Percentiles rank a stretch among this genome's conserved stretches.
These are phyloP conservation scores for Hartigia nigra DNA, from an alignment of 2,888 invertebrate species.

Conservation along the genomic window DNA sequence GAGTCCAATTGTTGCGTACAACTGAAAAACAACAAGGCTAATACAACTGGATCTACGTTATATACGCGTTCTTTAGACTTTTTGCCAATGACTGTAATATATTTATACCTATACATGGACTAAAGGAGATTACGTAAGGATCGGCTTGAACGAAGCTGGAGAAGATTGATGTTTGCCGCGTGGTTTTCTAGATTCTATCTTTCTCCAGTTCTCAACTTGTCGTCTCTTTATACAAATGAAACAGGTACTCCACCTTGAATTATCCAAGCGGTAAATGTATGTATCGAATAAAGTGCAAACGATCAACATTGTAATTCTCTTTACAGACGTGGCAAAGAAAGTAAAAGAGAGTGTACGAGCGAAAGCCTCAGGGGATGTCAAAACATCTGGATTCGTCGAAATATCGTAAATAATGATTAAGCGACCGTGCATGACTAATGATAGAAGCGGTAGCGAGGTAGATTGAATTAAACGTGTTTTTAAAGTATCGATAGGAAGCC, in stretches of 20 bases:
- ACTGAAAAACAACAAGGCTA: conserved; percentile 8
- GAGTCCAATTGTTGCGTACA: conserved; percentile 26
- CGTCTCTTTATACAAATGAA: not conserved
- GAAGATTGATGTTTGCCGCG: not conserved
- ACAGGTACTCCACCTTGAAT: not conserved
- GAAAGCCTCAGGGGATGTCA: not conserved
- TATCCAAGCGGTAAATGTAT: not conserved
- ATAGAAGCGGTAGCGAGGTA: not conserved
- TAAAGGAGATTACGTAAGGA: not conserved
- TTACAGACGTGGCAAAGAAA: not conserved
- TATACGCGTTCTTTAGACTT: not conserved
- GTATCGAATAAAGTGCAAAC: not conserved
- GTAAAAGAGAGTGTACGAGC: not conserved
- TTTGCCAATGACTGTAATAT: not conserved
- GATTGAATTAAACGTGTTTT: not conserved
- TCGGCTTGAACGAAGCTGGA: not conserved
- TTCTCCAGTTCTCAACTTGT: not conserved
- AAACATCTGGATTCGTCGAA: not conserved
- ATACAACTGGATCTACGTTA: not conserved
- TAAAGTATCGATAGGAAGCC: not conserved
- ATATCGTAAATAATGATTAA: not conserved
- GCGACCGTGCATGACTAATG: not conserved
- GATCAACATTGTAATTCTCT: not conserved
- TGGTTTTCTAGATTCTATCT: not conserved
- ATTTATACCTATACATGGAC: not conserved